phyloP scores from a whole-genome alignment of 2,797 vertebrate genomes.

The Sebastes elongatus region DNA sequence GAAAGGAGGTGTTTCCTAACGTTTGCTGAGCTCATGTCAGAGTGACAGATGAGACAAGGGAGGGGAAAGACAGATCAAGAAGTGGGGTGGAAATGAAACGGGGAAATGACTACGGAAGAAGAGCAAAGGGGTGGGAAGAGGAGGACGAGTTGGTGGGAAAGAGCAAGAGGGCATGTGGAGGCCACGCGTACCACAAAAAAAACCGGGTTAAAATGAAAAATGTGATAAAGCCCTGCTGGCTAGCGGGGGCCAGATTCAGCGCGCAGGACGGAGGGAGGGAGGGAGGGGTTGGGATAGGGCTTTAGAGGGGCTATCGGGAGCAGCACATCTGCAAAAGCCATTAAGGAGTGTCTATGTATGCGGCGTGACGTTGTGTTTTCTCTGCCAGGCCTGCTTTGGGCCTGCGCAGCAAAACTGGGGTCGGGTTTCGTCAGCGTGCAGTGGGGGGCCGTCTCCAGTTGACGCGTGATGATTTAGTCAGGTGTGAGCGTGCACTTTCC shows the following conservation, averaged over 20 bases:
- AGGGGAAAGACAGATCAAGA: slow-evolving; percentile 7
- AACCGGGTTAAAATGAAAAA: slow-evolving; percentile 73
- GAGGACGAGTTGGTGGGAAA: slow-evolving; percentile 43
- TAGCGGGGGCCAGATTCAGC: slow-evolving; percentile 71
- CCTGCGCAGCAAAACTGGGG: slow-evolving; percentile 93
- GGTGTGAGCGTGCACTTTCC: slow-evolving; percentile 99
- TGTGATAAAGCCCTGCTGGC: slow-evolving; percentile 82
- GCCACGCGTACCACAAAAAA: slow-evolving; percentile 42
- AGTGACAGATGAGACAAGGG: slow-evolving; percentile 44
- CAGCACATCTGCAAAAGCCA: slow-evolving; percentile 95
- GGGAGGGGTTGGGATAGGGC: slow-evolving; percentile 79
- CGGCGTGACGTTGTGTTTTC: slow-evolving; percentile 78
- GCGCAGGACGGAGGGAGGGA: slow-evolving; percentile 32
- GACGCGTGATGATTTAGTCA: slow-evolving; percentile 99
- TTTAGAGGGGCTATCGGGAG: slow-evolving; percentile 69
- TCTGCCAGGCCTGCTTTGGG: slow-evolving; percentile 87
- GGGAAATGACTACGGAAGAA: slow-evolving; percentile 5
- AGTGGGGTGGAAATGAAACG: slow-evolving; percentile 15
- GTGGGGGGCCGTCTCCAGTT: slow-evolving; percentile 96
- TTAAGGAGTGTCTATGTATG: slow-evolving; percentile 82
- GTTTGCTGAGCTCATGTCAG: slow-evolving; percentile 26
- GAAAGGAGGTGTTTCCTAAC: slow-evolving; percentile 19
- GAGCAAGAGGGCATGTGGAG: slow-evolving; percentile 56
- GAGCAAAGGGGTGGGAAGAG: slow-evolving; percentile 15
- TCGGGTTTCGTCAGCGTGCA: slow-evolving; percentile 94